These are phyloP conservation scores for Shinisaurus crocodilurus DNA, from an alignment of 2,113 vertebrate species.

Conservation along the genomic window DNA sequence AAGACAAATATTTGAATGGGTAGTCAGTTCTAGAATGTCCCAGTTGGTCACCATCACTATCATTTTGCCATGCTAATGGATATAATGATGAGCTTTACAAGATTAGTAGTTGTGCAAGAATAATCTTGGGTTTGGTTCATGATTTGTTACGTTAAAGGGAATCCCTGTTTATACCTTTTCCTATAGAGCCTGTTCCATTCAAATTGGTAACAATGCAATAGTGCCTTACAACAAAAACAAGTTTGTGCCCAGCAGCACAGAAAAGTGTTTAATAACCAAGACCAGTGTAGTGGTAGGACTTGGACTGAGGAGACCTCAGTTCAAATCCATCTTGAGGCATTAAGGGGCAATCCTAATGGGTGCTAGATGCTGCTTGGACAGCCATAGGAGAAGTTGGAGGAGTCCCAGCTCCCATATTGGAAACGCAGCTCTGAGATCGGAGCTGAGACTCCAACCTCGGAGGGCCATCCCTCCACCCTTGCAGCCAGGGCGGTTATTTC, in stretches of 20 bases:
- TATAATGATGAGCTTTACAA: not conserved
- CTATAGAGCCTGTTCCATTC: not conserved
- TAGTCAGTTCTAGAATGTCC: not conserved
- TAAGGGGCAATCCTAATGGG: no score
- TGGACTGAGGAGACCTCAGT: not conserved
- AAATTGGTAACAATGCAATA: not conserved
- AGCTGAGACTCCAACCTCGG: no score
- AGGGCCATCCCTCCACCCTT: no score
- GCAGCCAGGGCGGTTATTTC: no score
- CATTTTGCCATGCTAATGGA: not conserved
- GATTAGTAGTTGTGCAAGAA: not conserved
- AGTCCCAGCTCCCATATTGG: no score
- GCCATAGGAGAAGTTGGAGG: no score
- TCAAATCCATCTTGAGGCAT: not conserved
- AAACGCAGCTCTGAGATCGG: no score
- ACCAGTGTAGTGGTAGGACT: not conserved
- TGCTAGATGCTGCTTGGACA: no score
- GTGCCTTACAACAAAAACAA: not conserved
- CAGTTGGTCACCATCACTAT: not conserved
- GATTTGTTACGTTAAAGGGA: not conserved
- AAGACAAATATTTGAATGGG: not conserved
- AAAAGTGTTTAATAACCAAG: not conserved
- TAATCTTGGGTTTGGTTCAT: not conserved
- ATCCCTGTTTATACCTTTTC: not conserved
- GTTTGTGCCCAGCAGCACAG: not conserved